Base-by-base conservation (phyloP, 2,113 vertebrate genomes). In the Morphnarchus princeps region DNA sequence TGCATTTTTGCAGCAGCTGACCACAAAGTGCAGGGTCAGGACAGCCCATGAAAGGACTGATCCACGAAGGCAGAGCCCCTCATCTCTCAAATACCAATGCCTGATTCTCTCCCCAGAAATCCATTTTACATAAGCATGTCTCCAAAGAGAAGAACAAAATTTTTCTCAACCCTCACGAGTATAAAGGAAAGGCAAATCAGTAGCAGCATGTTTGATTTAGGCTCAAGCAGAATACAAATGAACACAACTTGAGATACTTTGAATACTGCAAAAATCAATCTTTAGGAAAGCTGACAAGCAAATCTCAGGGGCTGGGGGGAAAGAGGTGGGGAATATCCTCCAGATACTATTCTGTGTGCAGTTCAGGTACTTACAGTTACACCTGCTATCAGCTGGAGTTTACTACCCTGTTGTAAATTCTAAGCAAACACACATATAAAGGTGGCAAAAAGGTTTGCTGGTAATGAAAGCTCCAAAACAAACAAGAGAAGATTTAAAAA, bases 321-420 rank as follows among this genome's bases (percentile, higher is more conserved):
- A 13, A 14, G 10, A 31, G 5, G 4, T 6, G 3, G 2, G 10
- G 21, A 11, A 43, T 7, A 6, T 57, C n/a, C 49, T 40, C 21
- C 43, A 24, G 43, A 63, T 32, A 42, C 15, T 69, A 58, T 36
- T 52, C 24, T 4, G 3, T 19, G 15, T 67, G 47, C 17, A 43
- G 59, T 28, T 57, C 15, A 19, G 19, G 54, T 70, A 19, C 57
- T 59, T 63, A 49, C 19, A 52, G 54, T 57, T 43, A 83, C 38
- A 69, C 55, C 32, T 58, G 32, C 34, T 50, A 57, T 22, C n/a
- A 43, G 16, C 3, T 59, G 50, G 50, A 81, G 49, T 61, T 65
- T 52, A 59, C 0, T 38, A 62, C 42, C 50, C 45, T 10, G 6
- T 3, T 45, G 32, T 36, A 73, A 43, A 69, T 52, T 54, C 43